Evolutionary conservation across 2,888 invertebrate genomes (phyloP), one percentile per base, ranked within the genome.

Genomic region (Cancer borealis): DNA sequence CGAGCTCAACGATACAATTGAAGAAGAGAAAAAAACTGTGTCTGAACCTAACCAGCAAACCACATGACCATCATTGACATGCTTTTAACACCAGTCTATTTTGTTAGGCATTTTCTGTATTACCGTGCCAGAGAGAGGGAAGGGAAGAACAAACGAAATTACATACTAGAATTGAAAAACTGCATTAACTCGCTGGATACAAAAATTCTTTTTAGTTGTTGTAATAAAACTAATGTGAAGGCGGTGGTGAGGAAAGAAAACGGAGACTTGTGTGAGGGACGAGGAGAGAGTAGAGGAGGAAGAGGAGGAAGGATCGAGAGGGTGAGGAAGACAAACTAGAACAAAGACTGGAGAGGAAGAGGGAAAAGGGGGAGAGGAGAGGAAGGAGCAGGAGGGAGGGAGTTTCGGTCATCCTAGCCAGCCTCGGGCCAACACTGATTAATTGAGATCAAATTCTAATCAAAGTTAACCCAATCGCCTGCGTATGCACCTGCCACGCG

Each of bases 371-470:
- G 30, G 26, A 73, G 49, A 26, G 14, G 39, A 47, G 0, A n/a
- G 47, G 17, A 88, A 66, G 46, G 54, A 54, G 88, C 3, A 88
- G 54, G 92, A 26, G 90, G 49, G 30, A 73, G 79, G 91, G 46
- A 87, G 92, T 79, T 79, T 17, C 66, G 14, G 73, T 66, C 47
- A 87, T 92, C 88, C 88, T 21, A 30, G 10, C 26, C 26, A 46
- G 73, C 90, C 89, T 89, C 88, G 46, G 89, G 66, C 90, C 88
- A 73, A 73, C 93, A 47, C 89, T 93, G 93, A 93, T 93, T 93
- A 93, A 93, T 93, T 93, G 93, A 54, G 93, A 93, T 93, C 93
- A 93, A 93, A 93, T 93, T 93, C 46, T 93, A 93, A 93, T 93
- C 93, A 93, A 93, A 93, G 93, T 93, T 30, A 90, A 93, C 93